Base-by-base conservation (phyloP, 2,113 vertebrate species). In the Gavia stellata region DNA sequence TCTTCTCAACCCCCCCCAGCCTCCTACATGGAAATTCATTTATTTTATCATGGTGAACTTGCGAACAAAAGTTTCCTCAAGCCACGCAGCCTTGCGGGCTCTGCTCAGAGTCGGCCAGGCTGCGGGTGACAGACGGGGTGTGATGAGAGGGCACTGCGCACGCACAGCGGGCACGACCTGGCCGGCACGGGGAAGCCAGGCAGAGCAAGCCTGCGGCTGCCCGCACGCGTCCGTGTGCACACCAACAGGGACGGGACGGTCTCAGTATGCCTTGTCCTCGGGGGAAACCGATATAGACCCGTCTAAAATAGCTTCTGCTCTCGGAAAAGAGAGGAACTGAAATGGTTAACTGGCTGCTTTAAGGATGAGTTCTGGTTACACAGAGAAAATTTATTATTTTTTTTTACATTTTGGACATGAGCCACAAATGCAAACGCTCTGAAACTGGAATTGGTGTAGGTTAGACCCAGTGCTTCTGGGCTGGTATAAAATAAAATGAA, bases 321-420 rank as follows among this genome's bases (percentile, higher is more conserved):
- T 33, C 50, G 79, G 75, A 55, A 90, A 56, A 81, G 44, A 72
- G 80, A 68, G 94, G 84, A 87, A 47, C 79, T 92, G 95, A 94
- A 97, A 96, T 75, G 95, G 96, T 97, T 98, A 96, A 95, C 75
- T 31, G 83, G 87, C 92, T 83, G 94, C 96, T 95, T 45, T 92
- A 72, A 95, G 88, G 96, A 90, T 96, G 89, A 94, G 85, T 92
- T 97, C 97, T 21, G 45, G 86, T 97, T 98, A 97, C 97, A 97
- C 28, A 75, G 72, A 84, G 88, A 95, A 62, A 28, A 8, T 23
- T 26, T 24, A 33, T n/a, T 17, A 18, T 29, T 59, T n/a, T 91
- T 77, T 73, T 81, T 72, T 65, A 28, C 45, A 38, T 93, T 95
- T 90, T 97, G 97, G 94, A 94, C 42, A 31, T 3, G 50, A 38